These are phyloP conservation scores for Isotomurus palustris DNA, from an alignment of 2,888 invertebrate species.

Conservation along the genomic window DNA sequence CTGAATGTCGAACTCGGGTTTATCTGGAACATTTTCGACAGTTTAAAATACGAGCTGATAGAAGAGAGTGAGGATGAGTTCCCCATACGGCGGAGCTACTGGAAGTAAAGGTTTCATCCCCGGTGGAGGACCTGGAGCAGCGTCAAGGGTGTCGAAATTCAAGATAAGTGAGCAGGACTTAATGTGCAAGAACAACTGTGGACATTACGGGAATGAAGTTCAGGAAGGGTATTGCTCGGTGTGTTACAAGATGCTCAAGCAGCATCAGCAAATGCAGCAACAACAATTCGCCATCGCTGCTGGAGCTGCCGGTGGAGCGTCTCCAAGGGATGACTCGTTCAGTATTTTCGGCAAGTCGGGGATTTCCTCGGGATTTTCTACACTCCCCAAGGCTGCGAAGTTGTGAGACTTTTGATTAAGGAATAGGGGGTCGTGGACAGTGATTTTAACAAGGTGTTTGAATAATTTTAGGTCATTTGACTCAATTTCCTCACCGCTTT, in stretches of 20 bases:
- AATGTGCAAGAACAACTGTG: constrained; percentile 90
- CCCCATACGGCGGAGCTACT: not conserved
- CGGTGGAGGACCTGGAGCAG: not conserved
- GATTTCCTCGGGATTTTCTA: constrained; percentile 38
- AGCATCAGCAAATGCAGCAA: constrained; percentile 30
- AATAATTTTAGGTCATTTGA: constrained; percentile 37
- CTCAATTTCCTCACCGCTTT: constrained; percentile 40
- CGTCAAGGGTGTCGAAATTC: constrained; percentile 23
- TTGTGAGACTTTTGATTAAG: constrained; percentile 30
- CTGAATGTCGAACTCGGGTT: too few species aligned
- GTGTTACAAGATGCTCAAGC: constrained; percentile 80
- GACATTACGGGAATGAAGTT: constrained; percentile 93
- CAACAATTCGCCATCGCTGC: constrained; percentile 17
- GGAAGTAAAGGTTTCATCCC: not conserved
- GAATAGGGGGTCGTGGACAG: too few species aligned
- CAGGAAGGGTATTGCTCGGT: constrained; percentile 98
- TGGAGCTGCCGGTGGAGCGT: constrained; percentile 9
- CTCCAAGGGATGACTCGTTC: constrained; percentile 3
- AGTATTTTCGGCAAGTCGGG: constrained; percentile 36
- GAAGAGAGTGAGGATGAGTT: not conserved
- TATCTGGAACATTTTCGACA: too few species aligned
- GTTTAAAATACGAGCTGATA: too few species aligned
- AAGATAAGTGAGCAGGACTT: constrained; percentile 57
- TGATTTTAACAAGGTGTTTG: too few species aligned
- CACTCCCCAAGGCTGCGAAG: constrained; percentile 42